Evolutionary conservation across 1,140 invertebrate genomes (phyloP).

Genomic region (Schlechtendalia chinensis): DNA sequence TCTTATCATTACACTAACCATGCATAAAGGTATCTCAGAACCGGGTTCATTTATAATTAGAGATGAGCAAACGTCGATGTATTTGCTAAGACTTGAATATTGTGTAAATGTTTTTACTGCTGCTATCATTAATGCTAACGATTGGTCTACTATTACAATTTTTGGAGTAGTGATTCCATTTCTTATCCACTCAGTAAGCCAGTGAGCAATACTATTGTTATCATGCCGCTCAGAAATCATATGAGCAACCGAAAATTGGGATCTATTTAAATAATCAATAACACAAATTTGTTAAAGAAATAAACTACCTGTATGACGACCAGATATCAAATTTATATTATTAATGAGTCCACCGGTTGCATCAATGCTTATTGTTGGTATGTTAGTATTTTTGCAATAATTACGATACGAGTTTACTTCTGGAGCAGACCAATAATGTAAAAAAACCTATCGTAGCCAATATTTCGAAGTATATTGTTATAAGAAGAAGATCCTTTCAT

Average conservation of each 20-base stretch:
- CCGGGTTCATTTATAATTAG: not conserved
- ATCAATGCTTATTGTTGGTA: not conserved
- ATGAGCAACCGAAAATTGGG: too few species aligned
- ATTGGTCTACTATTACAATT: not conserved
- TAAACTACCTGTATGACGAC: not conserved
- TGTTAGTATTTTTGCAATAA: not conserved
- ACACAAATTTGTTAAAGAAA: not conserved
- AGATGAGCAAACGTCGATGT: not conserved
- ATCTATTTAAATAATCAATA: not conserved
- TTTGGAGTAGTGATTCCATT: not conserved
- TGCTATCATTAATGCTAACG: conserved; percentile 2
- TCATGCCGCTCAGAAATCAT: not conserved
- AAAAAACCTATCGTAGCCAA: not conserved
- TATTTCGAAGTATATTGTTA: not conserved
- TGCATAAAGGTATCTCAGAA: not conserved
- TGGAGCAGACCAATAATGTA: not conserved
- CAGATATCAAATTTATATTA: not conserved
- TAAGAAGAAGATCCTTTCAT: not conserved
- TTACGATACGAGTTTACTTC: not conserved
- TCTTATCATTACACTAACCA: too few species aligned
- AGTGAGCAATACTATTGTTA: not conserved
- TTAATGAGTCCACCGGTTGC: not conserved
- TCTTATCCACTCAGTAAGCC: not conserved
- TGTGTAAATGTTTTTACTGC: not conserved
- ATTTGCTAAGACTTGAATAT: conserved; percentile 14